Percentiles rank a stretch among this genome's conserved stretches.
Conservation (phyloP, 2,888 invertebrate genomes). For the Conistra vaccinii region DNA sequence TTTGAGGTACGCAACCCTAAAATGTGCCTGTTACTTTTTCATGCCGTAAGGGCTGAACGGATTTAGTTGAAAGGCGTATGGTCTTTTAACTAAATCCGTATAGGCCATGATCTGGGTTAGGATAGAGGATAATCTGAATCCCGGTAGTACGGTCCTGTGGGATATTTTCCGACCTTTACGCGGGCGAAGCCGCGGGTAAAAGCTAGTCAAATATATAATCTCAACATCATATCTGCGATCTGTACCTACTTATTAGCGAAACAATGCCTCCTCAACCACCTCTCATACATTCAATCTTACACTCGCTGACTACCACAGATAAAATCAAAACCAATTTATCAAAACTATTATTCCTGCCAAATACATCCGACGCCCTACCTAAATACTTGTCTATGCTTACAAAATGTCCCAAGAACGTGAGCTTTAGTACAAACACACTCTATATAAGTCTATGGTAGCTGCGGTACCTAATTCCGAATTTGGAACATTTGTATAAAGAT, state of each 20-base stretch:
- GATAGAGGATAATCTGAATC: too few relatives aligned
- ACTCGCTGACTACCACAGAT: constrained; percentile 54
- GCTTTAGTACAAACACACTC: constrained; percentile 57
- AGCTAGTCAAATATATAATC: constrained; percentile 45
- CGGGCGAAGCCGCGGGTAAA: too few relatives aligned
- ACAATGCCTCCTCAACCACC: constrained; percentile 48
- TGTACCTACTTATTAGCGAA: constrained; percentile 52
- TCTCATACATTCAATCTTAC: constrained; percentile 48
- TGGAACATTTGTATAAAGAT: constrained; percentile 61
- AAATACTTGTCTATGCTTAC: constrained; percentile 50
- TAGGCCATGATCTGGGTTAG: too few relatives aligned
- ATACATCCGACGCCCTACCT: constrained; percentile 46
- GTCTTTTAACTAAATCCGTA: too few relatives aligned
- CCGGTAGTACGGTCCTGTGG: too few relatives aligned
- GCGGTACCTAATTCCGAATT: constrained; percentile 56
- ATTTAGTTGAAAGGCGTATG: too few relatives aligned
- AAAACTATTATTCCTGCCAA: constrained; percentile 51
- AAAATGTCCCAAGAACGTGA: constrained; percentile 63
- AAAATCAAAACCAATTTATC: constrained; percentile 58
- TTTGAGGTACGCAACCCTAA: too few relatives aligned
- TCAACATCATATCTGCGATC: constrained; percentile 42
- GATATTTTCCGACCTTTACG: too few relatives aligned
- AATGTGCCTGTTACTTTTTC: too few relatives aligned
- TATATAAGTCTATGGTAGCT: constrained; percentile 57
- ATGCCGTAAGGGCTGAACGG: too few relatives aligned